Evolutionary conservation across 1,140 invertebrate species (phyloP).

Genomic region (Rhagoletis pomonella): DNA sequence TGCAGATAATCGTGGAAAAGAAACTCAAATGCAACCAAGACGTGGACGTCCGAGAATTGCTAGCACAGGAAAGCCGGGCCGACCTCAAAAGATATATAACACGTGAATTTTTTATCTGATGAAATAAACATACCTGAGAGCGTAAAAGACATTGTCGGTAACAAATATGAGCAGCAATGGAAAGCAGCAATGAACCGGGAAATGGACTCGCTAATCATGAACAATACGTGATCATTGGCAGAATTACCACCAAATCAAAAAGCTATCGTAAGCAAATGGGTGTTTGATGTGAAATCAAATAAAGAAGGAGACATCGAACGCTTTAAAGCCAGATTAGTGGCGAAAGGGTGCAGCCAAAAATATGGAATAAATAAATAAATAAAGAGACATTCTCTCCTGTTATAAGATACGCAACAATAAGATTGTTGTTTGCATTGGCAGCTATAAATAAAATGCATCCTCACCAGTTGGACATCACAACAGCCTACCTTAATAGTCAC

Average conservation of each 20-base stretch:
- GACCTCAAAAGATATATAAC: not conserved
- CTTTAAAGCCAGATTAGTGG: not conserved
- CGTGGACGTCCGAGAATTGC: too few relatives aligned
- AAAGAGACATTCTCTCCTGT: slow-evolving; percentile 62
- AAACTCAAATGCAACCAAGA: too few relatives aligned
- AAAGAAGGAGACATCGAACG: not conserved
- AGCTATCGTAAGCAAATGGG: not conserved
- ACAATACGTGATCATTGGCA: not conserved
- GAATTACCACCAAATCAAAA: not conserved
- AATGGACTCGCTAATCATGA: not conserved
- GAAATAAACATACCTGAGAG: not conserved
- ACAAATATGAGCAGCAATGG: not conserved
- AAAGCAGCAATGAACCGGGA: not conserved
- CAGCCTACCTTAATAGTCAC: slow-evolving; percentile 74
- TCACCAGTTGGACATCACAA: slow-evolving; percentile 72
- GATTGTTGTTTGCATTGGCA: slow-evolving; percentile 61
- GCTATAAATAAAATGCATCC: slow-evolving; percentile 63
- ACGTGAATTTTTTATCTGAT: not conserved
- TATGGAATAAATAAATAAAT: slow-evolving; percentile 65
- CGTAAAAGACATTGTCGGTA: not conserved
- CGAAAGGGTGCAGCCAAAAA: not conserved
- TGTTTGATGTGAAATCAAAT: not conserved
- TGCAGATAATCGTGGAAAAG: not conserved
- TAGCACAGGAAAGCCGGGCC: too few relatives aligned
- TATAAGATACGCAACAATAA: slow-evolving; percentile 55